phyloP scores from a whole-genome alignment of 2,797 vertebrate species.

The Peromyscus eremicus region DNA sequence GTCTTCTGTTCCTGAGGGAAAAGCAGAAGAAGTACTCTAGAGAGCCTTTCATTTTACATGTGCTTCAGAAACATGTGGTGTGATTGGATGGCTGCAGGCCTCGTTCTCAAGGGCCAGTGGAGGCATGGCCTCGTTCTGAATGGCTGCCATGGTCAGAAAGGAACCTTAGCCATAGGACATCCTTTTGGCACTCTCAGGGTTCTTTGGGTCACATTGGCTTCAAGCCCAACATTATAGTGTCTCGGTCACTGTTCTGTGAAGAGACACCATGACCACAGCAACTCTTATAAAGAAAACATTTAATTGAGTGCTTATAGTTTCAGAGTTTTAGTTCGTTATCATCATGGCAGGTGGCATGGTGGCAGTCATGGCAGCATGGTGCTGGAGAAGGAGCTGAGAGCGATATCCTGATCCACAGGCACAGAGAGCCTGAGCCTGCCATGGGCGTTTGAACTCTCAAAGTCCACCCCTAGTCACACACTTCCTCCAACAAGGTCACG shows the following conservation, averaged over 20 bases:
- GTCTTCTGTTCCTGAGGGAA: conserved; percentile 47
- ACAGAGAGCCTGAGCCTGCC: not conserved
- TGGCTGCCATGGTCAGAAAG: not conserved
- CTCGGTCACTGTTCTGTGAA: not conserved
- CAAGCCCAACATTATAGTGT: not conserved
- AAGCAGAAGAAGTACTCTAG: conserved; percentile 51
- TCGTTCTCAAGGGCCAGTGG: too few relatives aligned
- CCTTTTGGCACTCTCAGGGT: not conserved
- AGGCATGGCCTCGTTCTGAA: not conserved
- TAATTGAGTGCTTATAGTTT: not conserved
- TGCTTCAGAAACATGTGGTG: not conserved
- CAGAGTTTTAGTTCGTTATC: not conserved
- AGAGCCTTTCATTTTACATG: not conserved
- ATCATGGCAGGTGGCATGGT: too few relatives aligned
- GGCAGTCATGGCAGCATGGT: not conserved
- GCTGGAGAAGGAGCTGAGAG: not conserved
- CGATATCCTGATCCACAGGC: not conserved
- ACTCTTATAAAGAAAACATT: not conserved
- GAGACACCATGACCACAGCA: not conserved
- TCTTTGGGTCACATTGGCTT: not conserved
- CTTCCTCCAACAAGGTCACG: not conserved
- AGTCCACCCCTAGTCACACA: too few relatives aligned
- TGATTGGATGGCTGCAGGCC: not conserved
- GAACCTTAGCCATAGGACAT: accelerated
- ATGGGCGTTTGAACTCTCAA: too few relatives aligned